A percentile compares a stretch with the other conserved stretches of the same genome.
phyloP scores from a whole-genome alignment of 2,113 vertebrate species.

The Aldabrachelys gigantea region DNA sequence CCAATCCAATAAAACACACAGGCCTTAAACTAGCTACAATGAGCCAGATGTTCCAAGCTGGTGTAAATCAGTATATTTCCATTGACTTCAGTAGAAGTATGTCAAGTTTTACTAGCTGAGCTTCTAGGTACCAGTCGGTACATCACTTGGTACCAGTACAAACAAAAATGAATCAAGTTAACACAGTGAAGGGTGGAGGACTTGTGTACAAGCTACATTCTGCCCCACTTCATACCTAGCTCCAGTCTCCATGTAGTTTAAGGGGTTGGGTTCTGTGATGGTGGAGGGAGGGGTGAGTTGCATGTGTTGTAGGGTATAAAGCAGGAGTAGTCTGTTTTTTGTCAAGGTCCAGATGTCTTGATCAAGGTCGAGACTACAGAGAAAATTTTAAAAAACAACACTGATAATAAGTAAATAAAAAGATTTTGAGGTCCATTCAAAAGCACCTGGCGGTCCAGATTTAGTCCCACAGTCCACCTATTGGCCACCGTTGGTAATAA shows the following conservation, averaged over 20 bases:
- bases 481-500: not conserved
- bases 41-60: not conserved
- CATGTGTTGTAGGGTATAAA: not conserved
- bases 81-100: not conserved
- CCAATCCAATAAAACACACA: not conserved
- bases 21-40: not conserved
- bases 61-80: not conserved
- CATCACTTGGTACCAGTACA: not conserved
- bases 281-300: not conserved
- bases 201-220: not conserved
- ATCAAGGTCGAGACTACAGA: too few species aligned
- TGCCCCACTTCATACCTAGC: not conserved
- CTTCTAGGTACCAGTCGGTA: not conserved
- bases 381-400: too few species aligned
- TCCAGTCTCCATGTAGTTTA: not conserved
- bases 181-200: not conserved
- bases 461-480: too few species aligned
- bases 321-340: too few species aligned
- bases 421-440: too few species aligned
- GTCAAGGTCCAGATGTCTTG: too few species aligned
- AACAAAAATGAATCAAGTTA: not conserved
- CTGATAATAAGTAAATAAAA: too few species aligned
- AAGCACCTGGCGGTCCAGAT: too few species aligned
- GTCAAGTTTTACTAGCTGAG: not conserved
- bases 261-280: not conserved